A percentile compares a stretch with the other conserved stretches of the same genome.
Conservation (phyloP, 2,113 vertebrate species). For the Lanius ludovicianus region DNA sequence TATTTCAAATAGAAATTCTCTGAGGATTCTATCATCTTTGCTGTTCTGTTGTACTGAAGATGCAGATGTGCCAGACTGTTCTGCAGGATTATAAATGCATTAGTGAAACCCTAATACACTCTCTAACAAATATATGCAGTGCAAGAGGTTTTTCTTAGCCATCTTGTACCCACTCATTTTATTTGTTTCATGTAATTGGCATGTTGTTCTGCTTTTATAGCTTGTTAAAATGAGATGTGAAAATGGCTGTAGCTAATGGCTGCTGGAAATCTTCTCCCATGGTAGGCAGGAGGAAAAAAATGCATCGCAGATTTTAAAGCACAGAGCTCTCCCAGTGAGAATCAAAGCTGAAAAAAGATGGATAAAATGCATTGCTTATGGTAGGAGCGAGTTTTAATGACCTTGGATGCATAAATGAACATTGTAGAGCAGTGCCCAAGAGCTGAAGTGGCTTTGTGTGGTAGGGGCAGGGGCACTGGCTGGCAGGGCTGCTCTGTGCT, state of each 20-base stretch:
- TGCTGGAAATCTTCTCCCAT: constrained; percentile 54
- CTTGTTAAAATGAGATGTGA: constrained; percentile 66
- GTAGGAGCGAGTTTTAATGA: not conserved
- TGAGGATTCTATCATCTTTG: constrained; percentile 53
- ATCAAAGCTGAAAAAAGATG: not conserved
- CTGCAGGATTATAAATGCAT: constrained; percentile 59
- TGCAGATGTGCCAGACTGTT: constrained; percentile 57
- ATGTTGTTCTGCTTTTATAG: constrained; percentile 61
- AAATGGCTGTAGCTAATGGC: constrained; percentile 61
- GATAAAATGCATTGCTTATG: not conserved
- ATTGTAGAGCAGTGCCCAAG: not conserved
- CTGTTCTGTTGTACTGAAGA: constrained; percentile 54
- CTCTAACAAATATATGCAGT: constrained; percentile 47
- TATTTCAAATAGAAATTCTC: constrained; percentile 69
- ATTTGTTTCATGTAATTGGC: constrained; percentile 69
- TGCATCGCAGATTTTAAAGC: not conserved
- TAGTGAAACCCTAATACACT: constrained; percentile 52
- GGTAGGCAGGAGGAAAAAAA: not conserved
- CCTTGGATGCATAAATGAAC: not conserved
- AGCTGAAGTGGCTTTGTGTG: rapidly evolving
- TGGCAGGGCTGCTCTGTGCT: not conserved
- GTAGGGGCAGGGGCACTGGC: not conserved
- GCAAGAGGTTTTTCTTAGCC: constrained; percentile 56
- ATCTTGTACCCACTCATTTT: constrained; percentile 58
- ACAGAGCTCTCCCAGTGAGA: not conserved